Percentiles rank a stretch among this genome's conserved stretches.
These are phyloP conservation scores for Ornithoptera alexandrae DNA, from an alignment of 2,888 invertebrate species.

Conservation along the genomic window DNA sequence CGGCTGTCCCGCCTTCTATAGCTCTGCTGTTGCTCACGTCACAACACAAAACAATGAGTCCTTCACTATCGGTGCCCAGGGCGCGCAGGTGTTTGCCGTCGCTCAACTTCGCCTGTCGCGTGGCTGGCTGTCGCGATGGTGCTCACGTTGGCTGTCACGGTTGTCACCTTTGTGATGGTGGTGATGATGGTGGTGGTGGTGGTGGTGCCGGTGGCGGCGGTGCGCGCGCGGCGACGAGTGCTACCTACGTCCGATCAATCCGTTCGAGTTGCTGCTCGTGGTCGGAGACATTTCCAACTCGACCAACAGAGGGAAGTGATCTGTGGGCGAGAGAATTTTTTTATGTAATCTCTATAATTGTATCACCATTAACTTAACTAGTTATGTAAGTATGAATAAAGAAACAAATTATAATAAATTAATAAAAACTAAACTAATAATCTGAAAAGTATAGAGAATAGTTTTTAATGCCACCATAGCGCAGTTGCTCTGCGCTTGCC, in stretches of 20 bases:
- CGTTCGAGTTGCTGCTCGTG: slow-evolving; percentile 86
- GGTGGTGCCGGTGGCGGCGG: slow-evolving; percentile 40
- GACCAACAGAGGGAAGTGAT: slow-evolving; percentile 95
- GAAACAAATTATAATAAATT: not conserved
- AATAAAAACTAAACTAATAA: not conserved
- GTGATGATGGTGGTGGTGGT: slow-evolving; percentile 36
- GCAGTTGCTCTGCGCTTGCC: too few species aligned
- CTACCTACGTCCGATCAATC: slow-evolving; percentile 92
- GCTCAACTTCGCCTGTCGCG: slow-evolving; percentile 29
- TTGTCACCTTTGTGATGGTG: slow-evolving; percentile 34
- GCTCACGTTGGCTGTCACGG: slow-evolving; percentile 31
- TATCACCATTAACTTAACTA: not conserved
- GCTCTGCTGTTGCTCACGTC: not conserved
- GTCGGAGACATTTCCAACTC: slow-evolving; percentile 94
- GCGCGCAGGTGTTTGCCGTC: slow-evolving; percentile 21
- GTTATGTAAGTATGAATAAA: not conserved
- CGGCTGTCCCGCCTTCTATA: not conserved
- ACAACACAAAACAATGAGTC: slow-evolving; percentile 13
- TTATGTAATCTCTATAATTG: not conserved
- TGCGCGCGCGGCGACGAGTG: slow-evolving; percentile 62
- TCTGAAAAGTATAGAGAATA: not conserved
- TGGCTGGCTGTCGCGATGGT: slow-evolving; percentile 20
- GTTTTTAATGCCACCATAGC: too few species aligned
- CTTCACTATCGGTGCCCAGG: slow-evolving; percentile 2
- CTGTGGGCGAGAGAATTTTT: slow-evolving; percentile 59